A percentile compares a stretch with the other conserved stretches of the same genome.
phyloP scores from a whole-genome alignment of 2,113 vertebrate species.

The Petaurus breviceps region DNA sequence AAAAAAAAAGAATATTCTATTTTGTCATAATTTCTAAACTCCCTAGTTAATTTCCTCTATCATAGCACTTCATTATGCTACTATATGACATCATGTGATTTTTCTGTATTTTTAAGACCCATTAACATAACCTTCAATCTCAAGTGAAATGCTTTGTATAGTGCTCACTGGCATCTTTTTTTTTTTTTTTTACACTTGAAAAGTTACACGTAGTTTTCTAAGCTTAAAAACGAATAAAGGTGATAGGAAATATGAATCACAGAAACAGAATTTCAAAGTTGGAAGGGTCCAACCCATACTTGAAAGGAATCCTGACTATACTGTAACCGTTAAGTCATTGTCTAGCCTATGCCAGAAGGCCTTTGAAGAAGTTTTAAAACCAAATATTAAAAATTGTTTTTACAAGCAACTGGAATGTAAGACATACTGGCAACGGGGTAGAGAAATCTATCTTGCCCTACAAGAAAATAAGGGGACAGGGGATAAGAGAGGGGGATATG shows the following conservation, averaged over 20 bases:
- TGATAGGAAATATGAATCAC: neutral
- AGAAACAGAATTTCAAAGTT: neutral
- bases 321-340: neutral
- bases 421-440: too few species aligned
- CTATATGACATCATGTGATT: neutral
- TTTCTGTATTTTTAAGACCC: neutral
- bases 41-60: neutral
- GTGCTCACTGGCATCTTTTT: neutral
- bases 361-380: too few species aligned
- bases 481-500: too few species aligned
- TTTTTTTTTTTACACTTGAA: neutral
- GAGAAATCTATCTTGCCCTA: too few species aligned
- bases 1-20: too few species aligned
- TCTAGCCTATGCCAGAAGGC: neutral
- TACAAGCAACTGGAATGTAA: too few species aligned
- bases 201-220: neutral
- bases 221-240: neutral
- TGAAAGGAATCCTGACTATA: neutral
- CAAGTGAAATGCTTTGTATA: neutral
- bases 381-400: too few species aligned
- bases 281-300: neutral
- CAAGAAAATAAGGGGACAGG: too few species aligned
- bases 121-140: neutral
- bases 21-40: neutral
- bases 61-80: neutral